Evolutionary conservation across 2,888 invertebrate species (phyloP).

Genomic region (Syrphus vitripennis): DNA sequence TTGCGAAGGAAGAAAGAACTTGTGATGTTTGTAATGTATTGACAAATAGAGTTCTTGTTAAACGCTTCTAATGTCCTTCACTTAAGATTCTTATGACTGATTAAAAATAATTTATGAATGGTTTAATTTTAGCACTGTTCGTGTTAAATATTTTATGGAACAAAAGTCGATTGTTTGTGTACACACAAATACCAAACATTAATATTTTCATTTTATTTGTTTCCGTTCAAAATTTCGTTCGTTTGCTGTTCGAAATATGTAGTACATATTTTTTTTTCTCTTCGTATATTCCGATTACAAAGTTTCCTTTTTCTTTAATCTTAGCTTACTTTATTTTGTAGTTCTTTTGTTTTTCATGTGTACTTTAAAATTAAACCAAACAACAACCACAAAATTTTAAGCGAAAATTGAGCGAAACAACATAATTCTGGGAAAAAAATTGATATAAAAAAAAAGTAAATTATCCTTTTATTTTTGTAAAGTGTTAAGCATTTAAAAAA

Average conservation of each 20-base stretch:
- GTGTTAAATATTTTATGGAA: not conserved
- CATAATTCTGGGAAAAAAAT: constrained; percentile 66
- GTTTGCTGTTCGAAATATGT: not conserved
- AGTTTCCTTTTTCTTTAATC: not conserved
- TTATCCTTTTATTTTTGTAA: constrained; percentile 71
- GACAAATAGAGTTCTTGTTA: not conserved
- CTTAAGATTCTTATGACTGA: constrained; percentile 33
- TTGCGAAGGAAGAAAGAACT: not conserved
- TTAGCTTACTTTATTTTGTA: constrained; percentile 24
- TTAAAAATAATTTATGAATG: constrained; percentile 12
- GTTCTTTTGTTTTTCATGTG: constrained; percentile 6
- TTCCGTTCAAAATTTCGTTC: constrained; percentile 6
- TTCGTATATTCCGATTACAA: not conserved
- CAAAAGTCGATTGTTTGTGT: not conserved
- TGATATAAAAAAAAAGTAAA: constrained; percentile 67
- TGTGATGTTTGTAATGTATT: not conserved
- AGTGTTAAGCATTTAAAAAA: constrained; percentile 71
- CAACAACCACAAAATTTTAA: constrained; percentile 15
- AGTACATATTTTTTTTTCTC: not conserved
- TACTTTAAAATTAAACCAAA: constrained; percentile 21
- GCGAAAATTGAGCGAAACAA: constrained; percentile 38
- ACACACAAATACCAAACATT: not conserved
- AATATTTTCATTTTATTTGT: not conserved
- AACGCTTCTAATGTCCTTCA: not conserved
- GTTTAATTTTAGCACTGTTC: not conserved